Base-by-base conservation (phyloP, 1,140 invertebrate genomes). In the Drosophila triauraria region DNA sequence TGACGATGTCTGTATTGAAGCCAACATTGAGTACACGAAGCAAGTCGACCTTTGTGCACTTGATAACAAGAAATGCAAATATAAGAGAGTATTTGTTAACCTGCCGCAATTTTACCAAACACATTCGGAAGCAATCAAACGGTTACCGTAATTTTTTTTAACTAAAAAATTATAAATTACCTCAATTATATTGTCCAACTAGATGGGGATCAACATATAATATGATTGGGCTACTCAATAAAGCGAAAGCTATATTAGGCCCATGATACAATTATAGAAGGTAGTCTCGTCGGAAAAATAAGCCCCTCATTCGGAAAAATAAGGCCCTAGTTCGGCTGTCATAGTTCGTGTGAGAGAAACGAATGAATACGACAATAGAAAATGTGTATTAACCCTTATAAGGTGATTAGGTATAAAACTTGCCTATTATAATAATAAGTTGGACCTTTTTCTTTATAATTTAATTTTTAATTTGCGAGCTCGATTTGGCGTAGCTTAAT, bases 101-200 rank as follows among this genome's bases (percentile, higher is more conserved):
- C 25, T 61, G 38, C 38, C 58, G 60, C 25, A 74, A 68, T 44
- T 38, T 78, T 3, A 57, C 51, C 20, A 62, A 74, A 51, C 40
- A 42, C 17, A 53, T 74, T 57, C 30, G n/a, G 4, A 68, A 78
- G 13, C 32, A 40, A 42, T 50, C 59, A 40, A 75, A 69, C 48
- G 70, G 47, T 15, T 59, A 57, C 38, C 23, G 43, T 23, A 40
- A 69, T 12, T 42, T 44, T 12, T 72, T 77, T 60, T 61, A 72
- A 38, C 4, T 65, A 12, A 51, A 13, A 38, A 67, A 74, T 3
- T 57, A 50, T 27, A 47, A 44, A 30, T 59, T 75, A 23, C 70
- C 76, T 15, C 54, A 78, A 50, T 51, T 75, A 10, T 64, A 75
- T 70, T 75, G 64, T 38, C 42, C 65, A 9, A 71, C 58, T 40